Base-by-base conservation (phyloP, 2,888 invertebrate species). In the Pristionchus japonicus region DNA sequence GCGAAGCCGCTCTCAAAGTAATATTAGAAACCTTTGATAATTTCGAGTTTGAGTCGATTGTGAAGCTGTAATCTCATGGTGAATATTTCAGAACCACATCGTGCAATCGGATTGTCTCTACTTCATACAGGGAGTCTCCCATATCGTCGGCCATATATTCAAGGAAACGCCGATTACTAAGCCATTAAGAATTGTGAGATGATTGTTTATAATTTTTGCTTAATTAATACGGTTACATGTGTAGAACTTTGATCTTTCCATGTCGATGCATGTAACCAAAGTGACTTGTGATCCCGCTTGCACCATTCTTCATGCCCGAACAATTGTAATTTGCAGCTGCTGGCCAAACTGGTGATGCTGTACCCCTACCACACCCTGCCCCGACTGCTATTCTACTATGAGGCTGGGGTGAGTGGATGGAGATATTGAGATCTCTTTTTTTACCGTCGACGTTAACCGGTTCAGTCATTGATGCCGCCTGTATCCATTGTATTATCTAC, bases 321-420 rank as follows among this genome's bases (percentile, higher is more conserved):
- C 11, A 49, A 3, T 2, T 67, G 20, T 37, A 4, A n/a, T 6
- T 88, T 89, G 61, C 87, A 90, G 88, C 86, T 91, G 17, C 77
- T 92, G 3, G 83, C 87, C 20, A 86, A 83, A n/a, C 80, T 92
- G 37, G 88, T 92, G 47, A 85, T 87, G 57, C 90, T 89, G 77
- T 91, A 91, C 88, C 92, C 92, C 7, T 91, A 87, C 77, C 90
- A 91, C 82, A 89, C 90, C 0, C 57, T 91, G 11, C 89, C 89
- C 52, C 88, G 90, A n/a, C 47, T 92, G 17, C 86, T 92, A 17
- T 89, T 91, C 84, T 91, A 92, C 83, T 90, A 92, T 40, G 52
- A 77, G 11, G 52, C 27, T 3, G 74, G 67, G 49, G 86, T 86
- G 49, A 47, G 86, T 86, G 17, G 31, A 23, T 40, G 9, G n/a